These are phyloP conservation scores for Lophius americanus DNA, from an alignment of 2,797 vertebrate genomes.

Conservation along the genomic window DNA sequence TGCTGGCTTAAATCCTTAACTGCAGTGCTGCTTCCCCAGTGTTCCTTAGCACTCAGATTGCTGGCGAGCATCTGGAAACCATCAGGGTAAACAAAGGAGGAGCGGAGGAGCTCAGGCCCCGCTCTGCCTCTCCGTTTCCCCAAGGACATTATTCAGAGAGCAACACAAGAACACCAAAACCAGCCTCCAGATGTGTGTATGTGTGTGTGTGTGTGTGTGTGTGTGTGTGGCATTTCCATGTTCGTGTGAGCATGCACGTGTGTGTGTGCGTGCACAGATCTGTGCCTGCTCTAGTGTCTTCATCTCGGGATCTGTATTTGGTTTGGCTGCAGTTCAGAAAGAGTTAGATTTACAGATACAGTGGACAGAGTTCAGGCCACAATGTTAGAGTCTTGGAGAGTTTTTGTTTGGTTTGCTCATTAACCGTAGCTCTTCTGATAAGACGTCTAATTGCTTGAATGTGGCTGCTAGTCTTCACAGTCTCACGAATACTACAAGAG, in stretches of 20 bases:
- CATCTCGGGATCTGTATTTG: slow-evolving; percentile 88
- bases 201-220: slow-evolving; percentile 62
- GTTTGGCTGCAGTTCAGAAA: slow-evolving; percentile 83
- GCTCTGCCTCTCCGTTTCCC: slow-evolving; percentile 80
- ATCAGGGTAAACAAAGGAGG: slow-evolving; percentile 94
- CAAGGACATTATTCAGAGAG: slow-evolving; percentile 84
- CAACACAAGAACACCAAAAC: slow-evolving; percentile 85
- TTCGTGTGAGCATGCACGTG: slow-evolving; percentile 19
- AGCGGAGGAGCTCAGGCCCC: slow-evolving; percentile 87
- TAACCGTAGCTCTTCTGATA: slow-evolving; percentile 76
- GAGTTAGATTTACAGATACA: slow-evolving; percentile 76
- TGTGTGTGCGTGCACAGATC: slow-evolving; percentile 37
- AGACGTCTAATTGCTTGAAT: slow-evolving; percentile 75
- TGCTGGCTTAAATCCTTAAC: slow-evolving; percentile 82
- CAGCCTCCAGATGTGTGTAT: slow-evolving; percentile 60
- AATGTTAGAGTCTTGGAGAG: slow-evolving; percentile 65
- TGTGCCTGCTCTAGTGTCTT: slow-evolving; percentile 72
- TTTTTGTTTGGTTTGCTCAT: slow-evolving; percentile 80
- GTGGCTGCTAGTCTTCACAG: slow-evolving; percentile 59
- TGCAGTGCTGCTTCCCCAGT: slow-evolving; percentile 85
- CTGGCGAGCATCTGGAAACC: slow-evolving; percentile 94
- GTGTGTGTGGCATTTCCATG: slow-evolving; percentile 52
- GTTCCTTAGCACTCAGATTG: slow-evolving; percentile 71
- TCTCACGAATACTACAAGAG: slow-evolving; percentile 37
- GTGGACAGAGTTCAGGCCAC: slow-evolving; percentile 60